A percentile compares a stretch with the other conserved stretches of the same genome.
Conservation (phyloP, 2,888 invertebrate genomes). For the Halictus quadricinctus region DNA sequence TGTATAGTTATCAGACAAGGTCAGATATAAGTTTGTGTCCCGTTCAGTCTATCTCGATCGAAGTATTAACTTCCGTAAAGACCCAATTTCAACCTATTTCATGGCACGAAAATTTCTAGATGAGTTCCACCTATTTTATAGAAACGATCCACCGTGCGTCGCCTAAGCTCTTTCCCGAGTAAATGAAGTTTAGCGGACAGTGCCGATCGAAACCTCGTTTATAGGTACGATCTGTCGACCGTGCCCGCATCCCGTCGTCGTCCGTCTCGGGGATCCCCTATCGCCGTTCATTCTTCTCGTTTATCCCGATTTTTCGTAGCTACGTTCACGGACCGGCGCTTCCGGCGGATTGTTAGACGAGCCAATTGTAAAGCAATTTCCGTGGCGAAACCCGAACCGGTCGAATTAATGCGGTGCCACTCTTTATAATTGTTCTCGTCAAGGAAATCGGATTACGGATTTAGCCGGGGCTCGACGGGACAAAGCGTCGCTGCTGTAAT, state of each 20-base stretch:
- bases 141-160: background rate
- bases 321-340: background rate
- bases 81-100: background rate
- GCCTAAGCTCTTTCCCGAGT: background rate
- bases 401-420: slow-evolving; percentile 47
- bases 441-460: slow-evolving; percentile 50
- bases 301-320: slow-evolving; percentile 4
- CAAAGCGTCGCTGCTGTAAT: slow-evolving; percentile 48
- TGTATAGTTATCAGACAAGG: too few relatives aligned
- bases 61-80: background rate
- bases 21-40: too few relatives aligned
- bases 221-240: background rate
- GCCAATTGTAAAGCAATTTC: slow-evolving; percentile 53
- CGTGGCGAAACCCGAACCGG: slow-evolving; percentile 25
- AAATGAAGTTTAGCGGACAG: background rate
- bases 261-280: background rate
- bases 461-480: slow-evolving; percentile 35
- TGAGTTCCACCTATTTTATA: background rate
- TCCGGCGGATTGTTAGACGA: slow-evolving; percentile 36
- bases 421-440: slow-evolving; percentile 51
- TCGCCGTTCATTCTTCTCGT: background rate
- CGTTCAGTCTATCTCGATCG: too few relatives aligned
- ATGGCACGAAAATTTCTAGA: background rate
- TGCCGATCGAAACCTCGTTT: slow-evolving; percentile 17
- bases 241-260: background rate